Evolutionary conservation across 2,888 invertebrate genomes (phyloP).

Genomic region (Synergus itoensis): DNA sequence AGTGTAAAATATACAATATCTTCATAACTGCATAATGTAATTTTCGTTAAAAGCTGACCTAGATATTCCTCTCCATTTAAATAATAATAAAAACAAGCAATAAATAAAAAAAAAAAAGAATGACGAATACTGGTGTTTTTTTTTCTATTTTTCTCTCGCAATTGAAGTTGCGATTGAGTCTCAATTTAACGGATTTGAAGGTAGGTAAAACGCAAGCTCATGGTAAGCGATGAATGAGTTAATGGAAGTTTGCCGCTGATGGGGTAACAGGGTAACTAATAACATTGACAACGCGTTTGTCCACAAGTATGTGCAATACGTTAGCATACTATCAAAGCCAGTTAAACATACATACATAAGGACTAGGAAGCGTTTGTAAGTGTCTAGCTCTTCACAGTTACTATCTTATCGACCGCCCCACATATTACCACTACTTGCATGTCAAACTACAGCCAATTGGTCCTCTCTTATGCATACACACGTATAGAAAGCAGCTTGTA

Average conservation of each 20-base stretch:
- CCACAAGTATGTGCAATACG: conserved; percentile 3
- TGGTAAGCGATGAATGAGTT: conserved; percentile 57
- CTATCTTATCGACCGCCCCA: conserved; percentile 52
- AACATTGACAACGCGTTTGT: conserved; percentile 42
- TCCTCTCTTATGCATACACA: conserved; percentile 38
- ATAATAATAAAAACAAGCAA: background rate
- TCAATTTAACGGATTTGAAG: background rate
- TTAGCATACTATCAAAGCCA: conserved; percentile 28
- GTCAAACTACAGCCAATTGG: conserved; percentile 40
- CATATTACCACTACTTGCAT: conserved; percentile 48
- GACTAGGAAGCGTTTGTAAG: conserved; percentile 35
- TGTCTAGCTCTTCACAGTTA: conserved; percentile 38
- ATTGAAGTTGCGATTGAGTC: background rate
- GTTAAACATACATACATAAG: conserved; percentile 32
- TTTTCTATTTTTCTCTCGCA: background rate
- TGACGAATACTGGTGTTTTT: too few relatives aligned
- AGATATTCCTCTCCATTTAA: too few relatives aligned
- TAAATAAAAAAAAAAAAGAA: background rate
- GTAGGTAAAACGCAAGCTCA: conserved; percentile 2
- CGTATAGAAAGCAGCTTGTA: conserved; percentile 12
- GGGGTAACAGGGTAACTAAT: conserved; percentile 19
- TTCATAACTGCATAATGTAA: too few relatives aligned
- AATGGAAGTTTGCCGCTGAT: conserved; percentile 66
- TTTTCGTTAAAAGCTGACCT: too few relatives aligned
- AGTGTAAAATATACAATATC: too few relatives aligned